These are phyloP conservation scores for Oryctes rhinoceros DNA, from an alignment of 1,140 invertebrate species.

Conservation along the genomic window DNA sequence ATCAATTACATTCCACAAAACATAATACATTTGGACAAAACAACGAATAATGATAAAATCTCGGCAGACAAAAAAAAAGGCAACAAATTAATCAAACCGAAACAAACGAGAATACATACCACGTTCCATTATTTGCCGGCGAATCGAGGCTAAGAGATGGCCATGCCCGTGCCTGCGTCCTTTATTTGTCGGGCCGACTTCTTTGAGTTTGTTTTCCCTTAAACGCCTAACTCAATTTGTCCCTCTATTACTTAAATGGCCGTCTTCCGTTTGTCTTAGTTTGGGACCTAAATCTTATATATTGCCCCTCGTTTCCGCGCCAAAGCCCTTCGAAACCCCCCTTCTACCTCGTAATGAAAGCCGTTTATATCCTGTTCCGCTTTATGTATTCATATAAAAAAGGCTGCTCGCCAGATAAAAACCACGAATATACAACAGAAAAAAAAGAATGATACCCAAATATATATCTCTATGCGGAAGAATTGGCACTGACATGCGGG, in stretches of 20 bases:
- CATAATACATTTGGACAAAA: neutral
- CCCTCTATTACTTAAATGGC: slow-evolving; percentile 32
- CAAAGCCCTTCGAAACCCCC: slow-evolving; percentile 1
- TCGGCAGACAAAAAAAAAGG: neutral
- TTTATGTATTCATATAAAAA: slow-evolving; percentile 38
- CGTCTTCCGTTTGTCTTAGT: slow-evolving; percentile 32
- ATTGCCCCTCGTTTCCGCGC: slow-evolving; percentile 27
- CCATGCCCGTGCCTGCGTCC: neutral
- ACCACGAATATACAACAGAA: slow-evolving; percentile 24
- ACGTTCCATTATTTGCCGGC: neutral
- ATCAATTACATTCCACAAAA: neutral
- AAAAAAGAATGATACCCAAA: slow-evolving; percentile 19
- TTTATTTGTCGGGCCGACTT: slow-evolving; percentile 14
- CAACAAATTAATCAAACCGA: slow-evolving; percentile 21
- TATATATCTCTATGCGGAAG: slow-evolving; percentile 11
- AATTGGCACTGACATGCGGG: neutral
- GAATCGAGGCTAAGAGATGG: neutral
- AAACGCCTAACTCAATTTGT: slow-evolving; percentile 35
- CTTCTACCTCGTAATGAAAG: slow-evolving; percentile 34
- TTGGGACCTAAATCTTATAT: slow-evolving; percentile 36
- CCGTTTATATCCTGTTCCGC: slow-evolving; percentile 29
- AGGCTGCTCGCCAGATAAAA: slow-evolving; percentile 12
- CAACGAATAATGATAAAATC: neutral
- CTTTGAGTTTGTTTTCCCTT: slow-evolving; percentile 32
- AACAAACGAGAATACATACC: neutral